phyloP scores from a whole-genome alignment of 2,113 vertebrate species.

The Apus apus region DNA sequence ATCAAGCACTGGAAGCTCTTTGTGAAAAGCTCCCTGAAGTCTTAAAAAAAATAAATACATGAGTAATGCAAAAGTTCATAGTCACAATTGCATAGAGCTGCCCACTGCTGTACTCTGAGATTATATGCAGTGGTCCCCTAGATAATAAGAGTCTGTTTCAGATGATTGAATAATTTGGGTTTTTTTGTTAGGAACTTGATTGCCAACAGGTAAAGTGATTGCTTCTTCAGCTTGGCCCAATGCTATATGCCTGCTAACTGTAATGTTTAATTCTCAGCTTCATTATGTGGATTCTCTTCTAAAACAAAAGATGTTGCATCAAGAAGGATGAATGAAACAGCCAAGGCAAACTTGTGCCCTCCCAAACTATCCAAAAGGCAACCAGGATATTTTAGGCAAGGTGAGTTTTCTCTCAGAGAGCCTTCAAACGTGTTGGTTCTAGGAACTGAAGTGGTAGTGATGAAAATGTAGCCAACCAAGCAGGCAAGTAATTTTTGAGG shows the following conservation, averaged over 20 bases:
- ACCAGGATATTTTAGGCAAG: slow-evolving; percentile 88
- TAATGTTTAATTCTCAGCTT: slow-evolving; percentile 72
- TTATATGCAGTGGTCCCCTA: not conserved
- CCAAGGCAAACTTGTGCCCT: slow-evolving; percentile 81
- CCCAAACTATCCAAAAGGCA: slow-evolving; percentile 77
- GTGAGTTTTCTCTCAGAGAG: slow-evolving; percentile 73
- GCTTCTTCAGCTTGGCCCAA: not conserved
- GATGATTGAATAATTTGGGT: not conserved
- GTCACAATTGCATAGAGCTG: not conserved
- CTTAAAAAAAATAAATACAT: not conserved
- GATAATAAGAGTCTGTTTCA: not conserved
- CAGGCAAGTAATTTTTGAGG: not conserved
- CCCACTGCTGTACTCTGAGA: not conserved
- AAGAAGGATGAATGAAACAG: slow-evolving; percentile 65
- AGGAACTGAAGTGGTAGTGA: not conserved
- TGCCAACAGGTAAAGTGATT: not conserved
- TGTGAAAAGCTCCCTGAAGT: not conserved
- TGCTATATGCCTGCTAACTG: not conserved
- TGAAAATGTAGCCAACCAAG: not conserved
- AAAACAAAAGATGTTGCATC: slow-evolving; percentile 70
- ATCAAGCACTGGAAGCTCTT: not conserved
- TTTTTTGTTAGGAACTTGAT: not conserved
- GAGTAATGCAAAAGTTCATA: not conserved
- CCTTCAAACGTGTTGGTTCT: not conserved
- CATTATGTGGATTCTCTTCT: slow-evolving; percentile 73